These are phyloP conservation scores for Tortrix viridana DNA, from an alignment of 2,888 invertebrate species.

Conservation along the genomic window DNA sequence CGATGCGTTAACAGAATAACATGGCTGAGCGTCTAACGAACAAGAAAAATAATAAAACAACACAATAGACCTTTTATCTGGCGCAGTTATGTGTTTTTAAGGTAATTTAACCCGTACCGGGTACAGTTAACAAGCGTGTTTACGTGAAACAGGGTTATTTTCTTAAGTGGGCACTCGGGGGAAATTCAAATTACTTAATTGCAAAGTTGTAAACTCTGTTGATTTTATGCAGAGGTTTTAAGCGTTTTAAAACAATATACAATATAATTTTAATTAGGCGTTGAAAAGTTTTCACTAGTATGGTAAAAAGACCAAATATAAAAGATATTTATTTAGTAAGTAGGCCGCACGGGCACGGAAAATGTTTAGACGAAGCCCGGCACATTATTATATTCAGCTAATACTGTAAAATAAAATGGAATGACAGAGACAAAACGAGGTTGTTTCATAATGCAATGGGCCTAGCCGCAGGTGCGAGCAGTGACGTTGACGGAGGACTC, in stretches of 20 bases:
- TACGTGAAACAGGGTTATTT: constrained; percentile 23
- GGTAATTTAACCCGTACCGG: constrained; percentile 23
- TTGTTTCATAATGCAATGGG: background rate
- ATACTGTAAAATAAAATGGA: background rate
- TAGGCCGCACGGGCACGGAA: too few species aligned
- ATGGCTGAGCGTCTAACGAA: too few species aligned
- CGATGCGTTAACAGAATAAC: too few species aligned
- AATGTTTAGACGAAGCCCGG: too few species aligned
- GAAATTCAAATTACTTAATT: constrained; percentile 18
- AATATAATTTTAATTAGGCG: background rate
- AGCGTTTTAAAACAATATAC: too few species aligned
- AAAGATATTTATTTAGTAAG: too few species aligned
- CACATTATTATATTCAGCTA: background rate
- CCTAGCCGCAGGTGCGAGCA: background rate
- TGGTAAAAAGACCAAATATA: too few species aligned
- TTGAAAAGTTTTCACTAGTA: too few species aligned
- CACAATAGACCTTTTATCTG: background rate
- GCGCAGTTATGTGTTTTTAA: constrained; percentile 11
- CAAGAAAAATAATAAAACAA: too few species aligned
- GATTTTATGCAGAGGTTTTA: background rate
- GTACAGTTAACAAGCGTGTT: constrained; percentile 25
- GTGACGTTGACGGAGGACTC: constrained; percentile 2
- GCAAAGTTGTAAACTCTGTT: constrained; percentile 14
- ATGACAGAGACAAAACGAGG: background rate
- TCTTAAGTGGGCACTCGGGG: constrained; percentile 22